Evolutionary conservation across 1,140 invertebrate genomes (phyloP).

Genomic region (Drepana arcuata): DNA sequence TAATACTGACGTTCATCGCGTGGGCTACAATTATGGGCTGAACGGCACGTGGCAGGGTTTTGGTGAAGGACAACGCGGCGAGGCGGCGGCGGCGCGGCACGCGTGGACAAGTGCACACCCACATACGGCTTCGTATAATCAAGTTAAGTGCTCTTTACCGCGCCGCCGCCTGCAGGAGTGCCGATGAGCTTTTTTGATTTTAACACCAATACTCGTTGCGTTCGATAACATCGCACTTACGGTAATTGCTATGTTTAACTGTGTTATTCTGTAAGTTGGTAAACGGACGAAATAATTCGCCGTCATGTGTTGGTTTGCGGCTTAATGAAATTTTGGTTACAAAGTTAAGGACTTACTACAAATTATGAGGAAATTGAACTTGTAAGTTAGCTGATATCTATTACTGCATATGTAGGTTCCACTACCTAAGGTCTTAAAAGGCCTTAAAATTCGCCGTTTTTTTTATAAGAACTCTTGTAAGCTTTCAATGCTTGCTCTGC

Average conservation of each 20-base stretch:
- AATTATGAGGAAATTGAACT: no score
- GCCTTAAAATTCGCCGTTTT: no score
- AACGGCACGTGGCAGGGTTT: constrained; percentile 27
- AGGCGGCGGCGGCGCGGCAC: constrained; percentile 6
- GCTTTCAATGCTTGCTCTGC: no score
- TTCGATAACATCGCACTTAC: constrained; percentile 21
- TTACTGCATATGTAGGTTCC: no score
- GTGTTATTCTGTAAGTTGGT: background rate
- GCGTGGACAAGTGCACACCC: constrained; percentile 9
- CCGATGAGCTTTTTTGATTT: constrained; percentile 61
- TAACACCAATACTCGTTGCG: constrained; percentile 34
- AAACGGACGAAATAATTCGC: no score
- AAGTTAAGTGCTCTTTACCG: constrained; percentile 60
- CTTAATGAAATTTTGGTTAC: no score
- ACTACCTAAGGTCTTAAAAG: no score
- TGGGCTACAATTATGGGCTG: constrained; percentile 31
- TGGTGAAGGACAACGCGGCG: constrained; percentile 16
- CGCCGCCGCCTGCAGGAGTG: constrained; percentile 30
- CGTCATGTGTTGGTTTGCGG: no score
- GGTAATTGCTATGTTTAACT: constrained; percentile 21
- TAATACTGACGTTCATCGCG: constrained; percentile 12
- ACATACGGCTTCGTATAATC: constrained; percentile 51
- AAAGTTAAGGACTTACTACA: no score
- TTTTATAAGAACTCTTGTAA: no score
- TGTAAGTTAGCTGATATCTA: no score